These are phyloP conservation scores for Epirrhoe tristata DNA, from an alignment of 2,888 invertebrate genomes.

Conservation along the genomic window DNA sequence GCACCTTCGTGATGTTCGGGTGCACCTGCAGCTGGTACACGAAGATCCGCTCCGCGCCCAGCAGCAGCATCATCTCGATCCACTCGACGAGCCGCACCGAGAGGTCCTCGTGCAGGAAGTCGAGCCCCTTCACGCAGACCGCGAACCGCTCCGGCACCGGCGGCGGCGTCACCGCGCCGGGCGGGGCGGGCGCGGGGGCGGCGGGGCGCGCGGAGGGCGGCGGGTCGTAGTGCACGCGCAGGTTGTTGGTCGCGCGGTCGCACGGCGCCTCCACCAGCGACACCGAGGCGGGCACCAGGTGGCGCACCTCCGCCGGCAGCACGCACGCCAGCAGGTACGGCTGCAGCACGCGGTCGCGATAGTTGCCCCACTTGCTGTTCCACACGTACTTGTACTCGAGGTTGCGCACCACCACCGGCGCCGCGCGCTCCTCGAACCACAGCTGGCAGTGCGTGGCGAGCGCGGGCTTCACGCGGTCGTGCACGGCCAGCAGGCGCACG, in stretches of 20 bases:
- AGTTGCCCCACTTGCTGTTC: conserved; percentile 98
- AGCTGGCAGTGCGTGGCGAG: conserved; percentile 94
- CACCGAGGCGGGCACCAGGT: conserved; percentile 92
- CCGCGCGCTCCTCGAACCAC: conserved; percentile 94
- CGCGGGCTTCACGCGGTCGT: conserved; percentile 94
- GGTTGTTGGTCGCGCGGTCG: conserved; percentile 93
- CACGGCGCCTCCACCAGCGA: conserved; percentile 94
- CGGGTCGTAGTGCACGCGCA: conserved; percentile 92
- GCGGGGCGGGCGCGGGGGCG: background rate
- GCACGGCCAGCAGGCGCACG: conserved; percentile 94
- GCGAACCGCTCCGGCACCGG: conserved; percentile 91
- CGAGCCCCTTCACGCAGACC: conserved; percentile 97
- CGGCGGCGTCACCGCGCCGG: conserved; percentile 35
- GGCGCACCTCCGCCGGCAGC: conserved; percentile 90
- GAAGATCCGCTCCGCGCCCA: conserved; percentile 96
- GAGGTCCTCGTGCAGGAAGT: conserved; percentile 96
- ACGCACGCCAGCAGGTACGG: conserved; percentile 96
- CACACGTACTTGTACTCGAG: conserved; percentile 97
- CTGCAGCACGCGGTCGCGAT: conserved; percentile 95
- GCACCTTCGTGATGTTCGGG: conserved; percentile 94
- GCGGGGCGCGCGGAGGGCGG: conserved; percentile 54
- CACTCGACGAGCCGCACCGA: conserved; percentile 96
- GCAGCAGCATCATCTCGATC: conserved; percentile 94
- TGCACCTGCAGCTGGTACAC: conserved; percentile 97
- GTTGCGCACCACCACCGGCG: conserved; percentile 92